Conservation (phyloP, 2,113 vertebrate species). For the Gallinago jamesoni region DNA sequence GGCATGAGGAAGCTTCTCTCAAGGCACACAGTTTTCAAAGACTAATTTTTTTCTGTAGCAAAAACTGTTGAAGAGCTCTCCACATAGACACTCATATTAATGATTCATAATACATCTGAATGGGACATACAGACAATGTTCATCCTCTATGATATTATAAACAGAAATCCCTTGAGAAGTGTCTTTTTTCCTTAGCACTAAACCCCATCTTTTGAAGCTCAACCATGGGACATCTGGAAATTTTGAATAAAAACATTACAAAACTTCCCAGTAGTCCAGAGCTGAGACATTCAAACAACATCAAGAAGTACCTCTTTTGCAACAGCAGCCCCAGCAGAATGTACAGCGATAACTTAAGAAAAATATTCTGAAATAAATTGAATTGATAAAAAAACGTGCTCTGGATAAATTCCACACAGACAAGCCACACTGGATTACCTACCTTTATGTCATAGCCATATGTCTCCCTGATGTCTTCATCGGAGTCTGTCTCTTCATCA, state of each 20-base stretch:
- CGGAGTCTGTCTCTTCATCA: conserved; percentile 97
- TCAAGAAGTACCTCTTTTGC: background rate
- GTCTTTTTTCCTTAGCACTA: background rate
- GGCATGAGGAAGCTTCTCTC: background rate
- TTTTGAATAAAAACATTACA: background rate
- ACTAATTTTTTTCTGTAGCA: background rate
- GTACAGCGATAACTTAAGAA: background rate
- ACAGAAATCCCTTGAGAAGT: background rate
- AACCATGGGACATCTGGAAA: background rate
- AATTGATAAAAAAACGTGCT: background rate
- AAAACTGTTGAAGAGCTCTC: background rate
- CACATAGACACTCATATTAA: background rate
- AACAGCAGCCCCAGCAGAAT: background rate
- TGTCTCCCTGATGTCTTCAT: conserved; percentile 94
- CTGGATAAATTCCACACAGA: background rate
- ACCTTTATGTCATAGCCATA: conserved; percentile 96
- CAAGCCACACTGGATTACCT: background rate
- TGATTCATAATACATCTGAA: background rate
- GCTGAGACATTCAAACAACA: background rate
- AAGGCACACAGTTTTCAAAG: background rate
- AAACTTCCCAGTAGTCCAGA: background rate
- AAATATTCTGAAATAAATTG: background rate
- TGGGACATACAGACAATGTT: background rate
- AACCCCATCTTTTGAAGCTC: background rate
- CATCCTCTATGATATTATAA: background rate